Evolutionary conservation across 2,113 vertebrate species (phyloP).

Genomic region (Orthochromis malagaraziensis): DNA sequence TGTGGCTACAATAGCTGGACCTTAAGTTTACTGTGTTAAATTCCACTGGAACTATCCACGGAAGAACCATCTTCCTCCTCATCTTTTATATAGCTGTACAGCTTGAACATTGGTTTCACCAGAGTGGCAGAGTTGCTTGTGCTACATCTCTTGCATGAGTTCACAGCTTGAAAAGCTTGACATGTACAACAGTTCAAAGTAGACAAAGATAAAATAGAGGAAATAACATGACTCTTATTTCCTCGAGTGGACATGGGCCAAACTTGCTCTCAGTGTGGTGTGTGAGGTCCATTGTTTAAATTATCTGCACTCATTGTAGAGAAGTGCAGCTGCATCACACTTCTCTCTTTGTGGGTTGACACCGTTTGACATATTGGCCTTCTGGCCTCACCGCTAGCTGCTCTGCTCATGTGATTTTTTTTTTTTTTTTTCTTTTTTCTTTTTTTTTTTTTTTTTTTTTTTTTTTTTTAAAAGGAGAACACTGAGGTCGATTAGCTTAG

Average conservation of each 20-base stretch:
- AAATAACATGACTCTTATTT: background rate
- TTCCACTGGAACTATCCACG: background rate
- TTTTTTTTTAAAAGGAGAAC: no score
- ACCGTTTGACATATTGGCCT: background rate
- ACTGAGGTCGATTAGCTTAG: no score
- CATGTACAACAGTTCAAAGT: background rate
- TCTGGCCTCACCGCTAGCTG: background rate
- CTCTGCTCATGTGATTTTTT: background rate
- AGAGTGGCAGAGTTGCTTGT: background rate
- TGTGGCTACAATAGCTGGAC: slow-evolving; percentile 12
- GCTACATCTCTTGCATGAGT: background rate
- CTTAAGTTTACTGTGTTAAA: background rate
- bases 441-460: background rate
- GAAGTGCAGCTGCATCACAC: background rate
- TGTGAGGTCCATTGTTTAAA: background rate
- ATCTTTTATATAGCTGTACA: background rate
- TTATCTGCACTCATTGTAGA: background rate
- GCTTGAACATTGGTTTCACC: background rate
- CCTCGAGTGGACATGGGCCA: background rate
- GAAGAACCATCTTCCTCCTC: background rate
- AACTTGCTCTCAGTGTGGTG: background rate
- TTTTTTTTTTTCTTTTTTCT: background rate
- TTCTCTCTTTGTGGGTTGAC: background rate
- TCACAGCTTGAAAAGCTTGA: background rate
- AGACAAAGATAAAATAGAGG: background rate